Base-by-base conservation (phyloP, 1,140 invertebrate species). In the Ceratitis capitata region DNA sequence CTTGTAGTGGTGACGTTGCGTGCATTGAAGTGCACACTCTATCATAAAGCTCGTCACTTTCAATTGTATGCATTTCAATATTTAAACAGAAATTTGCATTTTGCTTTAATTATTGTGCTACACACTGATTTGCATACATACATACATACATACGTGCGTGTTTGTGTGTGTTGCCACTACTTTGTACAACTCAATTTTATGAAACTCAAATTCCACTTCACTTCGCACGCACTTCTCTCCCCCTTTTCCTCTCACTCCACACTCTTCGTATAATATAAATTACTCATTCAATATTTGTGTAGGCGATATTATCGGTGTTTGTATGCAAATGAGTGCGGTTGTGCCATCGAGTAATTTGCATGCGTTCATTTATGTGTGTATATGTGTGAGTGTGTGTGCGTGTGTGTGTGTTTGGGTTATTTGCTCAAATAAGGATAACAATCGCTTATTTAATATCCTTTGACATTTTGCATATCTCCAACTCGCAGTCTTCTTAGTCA, bases 371-470 rank as follows among this genome's bases (percentile, higher is more conserved):
- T n/a, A n/a, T n/a, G n/a, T n/a, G n/a, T n/a, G n/a, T n/a, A n/a
- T n/a, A n/a, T n/a, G n/a, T 47, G 7, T 7, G 45, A 12, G n/a
- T 16, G 51, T 1, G 26, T 2, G 32, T 14, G 0, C 0, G 29
- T 58, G 23, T 58, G 58, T 64, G 32, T 32, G 16, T 6, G 61
- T 69, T 12, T 39, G 61, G 19, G 16, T 19, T 69, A n/a, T 69
- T 19, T 78, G n/a, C 23, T 78, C n/a, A 78, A 78, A 45, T 32
- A 42, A 78, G 69, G 69, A 78, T 78, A 78, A 47, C 39, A 78
- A 45, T 78, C 69, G 39, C 69, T 78, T 78, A 78, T 78, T 78
- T 78, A 78, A 78, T 78, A 45, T 45, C 69, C 69, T 78, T 78
- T 78, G 69, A 78, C 69, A 78, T 78, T 78, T 45, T 78, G n/a